These are phyloP conservation scores for Myotis daubentonii DNA, from an alignment of 2,797 vertebrate species.

Conservation along the genomic window DNA sequence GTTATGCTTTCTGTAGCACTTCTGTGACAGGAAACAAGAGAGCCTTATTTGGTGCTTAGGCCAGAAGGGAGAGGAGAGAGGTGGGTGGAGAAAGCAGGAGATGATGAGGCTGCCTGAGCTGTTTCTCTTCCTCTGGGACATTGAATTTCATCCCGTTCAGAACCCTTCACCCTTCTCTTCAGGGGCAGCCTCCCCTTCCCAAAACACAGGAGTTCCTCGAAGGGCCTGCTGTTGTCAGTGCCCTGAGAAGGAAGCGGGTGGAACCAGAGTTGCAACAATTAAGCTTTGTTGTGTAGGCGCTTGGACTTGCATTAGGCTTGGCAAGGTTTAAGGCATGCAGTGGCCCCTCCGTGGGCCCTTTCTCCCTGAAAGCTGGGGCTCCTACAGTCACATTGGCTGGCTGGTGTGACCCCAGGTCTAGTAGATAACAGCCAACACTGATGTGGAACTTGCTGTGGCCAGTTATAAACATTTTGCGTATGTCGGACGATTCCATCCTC, in stretches of 20 bases:
- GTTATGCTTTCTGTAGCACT: not conserved
- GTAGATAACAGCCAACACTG: not conserved
- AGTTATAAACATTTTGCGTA: not conserved
- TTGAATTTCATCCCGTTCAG: not conserved
- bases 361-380: not conserved
- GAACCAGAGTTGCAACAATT: not conserved
- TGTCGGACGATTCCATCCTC: not conserved
- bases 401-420: not conserved
- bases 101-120: not conserved
- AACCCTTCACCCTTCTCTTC: not conserved
- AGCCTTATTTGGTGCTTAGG: not conserved
- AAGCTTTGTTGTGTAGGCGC: not conserved
- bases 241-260: not conserved
- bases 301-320: not conserved
- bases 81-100: not conserved
- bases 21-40: not conserved
- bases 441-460: not conserved
- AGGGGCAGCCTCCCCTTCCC: not conserved
- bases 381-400: not conserved
- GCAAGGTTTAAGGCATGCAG: not conserved
- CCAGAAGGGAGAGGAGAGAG: not conserved
- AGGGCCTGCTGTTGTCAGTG: not conserved
- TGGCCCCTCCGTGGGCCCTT: not conserved
- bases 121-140: not conserved
- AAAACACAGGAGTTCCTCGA: rapidly evolving